These are phyloP conservation scores for Argyrosomus japonicus DNA, from an alignment of 2,113 vertebrate species.

Conservation along the genomic window DNA sequence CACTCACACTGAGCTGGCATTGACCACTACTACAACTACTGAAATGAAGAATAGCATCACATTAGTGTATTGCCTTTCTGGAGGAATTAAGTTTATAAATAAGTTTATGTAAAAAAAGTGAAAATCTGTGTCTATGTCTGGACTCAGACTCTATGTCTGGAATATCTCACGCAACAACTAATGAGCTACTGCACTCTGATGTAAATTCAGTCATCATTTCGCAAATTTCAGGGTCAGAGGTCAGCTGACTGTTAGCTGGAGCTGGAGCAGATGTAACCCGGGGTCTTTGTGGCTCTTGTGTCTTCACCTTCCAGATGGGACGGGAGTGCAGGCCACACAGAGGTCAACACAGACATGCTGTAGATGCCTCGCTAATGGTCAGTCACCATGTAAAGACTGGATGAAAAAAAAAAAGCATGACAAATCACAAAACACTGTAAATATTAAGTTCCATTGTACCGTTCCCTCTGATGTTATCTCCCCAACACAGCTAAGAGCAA, in stretches of 20 bases:
- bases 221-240: conserved; percentile 37
- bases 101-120: too few species aligned
- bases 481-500: conserved; percentile 2
- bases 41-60: too few species aligned
- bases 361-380: background rate
- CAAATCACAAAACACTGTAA: conserved; percentile 7
- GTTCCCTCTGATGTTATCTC: conserved; percentile 1
- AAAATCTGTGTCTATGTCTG: too few species aligned
- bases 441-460: conserved; percentile 7
- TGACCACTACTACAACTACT: too few species aligned
- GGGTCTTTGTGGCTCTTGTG: background rate
- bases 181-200: conserved; percentile 1
- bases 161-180: conserved; percentile 5
- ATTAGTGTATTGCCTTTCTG: too few species aligned
- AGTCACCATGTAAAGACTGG: background rate
- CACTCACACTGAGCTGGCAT: too few species aligned
- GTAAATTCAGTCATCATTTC: conserved; percentile 1
- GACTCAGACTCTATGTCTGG: background rate
- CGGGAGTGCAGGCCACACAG: background rate
- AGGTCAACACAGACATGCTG: conserved; percentile 30
- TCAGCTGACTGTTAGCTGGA: conserved; percentile 23
- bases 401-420: conserved; percentile 6
- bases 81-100: too few species aligned
- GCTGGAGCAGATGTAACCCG: background rate
- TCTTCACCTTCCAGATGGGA: conserved; percentile 46